These are phyloP conservation scores for Drosophila guanche DNA, from an alignment of 1,140 invertebrate species.

Conservation along the genomic window DNA sequence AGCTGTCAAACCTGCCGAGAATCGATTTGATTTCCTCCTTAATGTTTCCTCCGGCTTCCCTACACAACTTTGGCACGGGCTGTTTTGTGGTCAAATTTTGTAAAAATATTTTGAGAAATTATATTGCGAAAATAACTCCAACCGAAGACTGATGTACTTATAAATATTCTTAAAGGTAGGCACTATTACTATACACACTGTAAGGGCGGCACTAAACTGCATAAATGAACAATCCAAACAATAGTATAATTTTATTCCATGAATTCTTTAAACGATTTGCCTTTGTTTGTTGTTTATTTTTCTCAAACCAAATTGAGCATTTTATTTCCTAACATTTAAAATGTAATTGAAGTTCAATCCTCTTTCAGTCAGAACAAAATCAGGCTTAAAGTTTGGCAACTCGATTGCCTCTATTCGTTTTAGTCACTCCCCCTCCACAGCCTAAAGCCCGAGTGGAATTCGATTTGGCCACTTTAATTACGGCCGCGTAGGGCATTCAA, in stretches of 20 bases:
- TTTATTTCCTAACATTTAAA: not conserved
- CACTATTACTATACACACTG: too few species aligned
- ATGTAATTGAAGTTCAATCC: slow-evolving; percentile 34
- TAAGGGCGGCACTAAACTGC: too few species aligned
- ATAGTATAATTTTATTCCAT: too few species aligned
- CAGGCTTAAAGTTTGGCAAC: slow-evolving; percentile 30
- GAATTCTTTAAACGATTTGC: too few species aligned
- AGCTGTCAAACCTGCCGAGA: slow-evolving; percentile 65
- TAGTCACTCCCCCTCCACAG: slow-evolving; percentile 2
- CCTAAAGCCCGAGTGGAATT: slow-evolving; percentile 23
- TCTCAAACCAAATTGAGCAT: not conserved
- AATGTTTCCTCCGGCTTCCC: slow-evolving; percentile 26
- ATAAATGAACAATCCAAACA: too few species aligned
- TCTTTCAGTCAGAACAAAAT: slow-evolving; percentile 15
- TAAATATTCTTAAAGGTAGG: too few species aligned
- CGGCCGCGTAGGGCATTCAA: slow-evolving; percentile 50
- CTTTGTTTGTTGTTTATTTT: not conserved
- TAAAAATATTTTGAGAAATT: not conserved
- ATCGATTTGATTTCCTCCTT: slow-evolving; percentile 63
- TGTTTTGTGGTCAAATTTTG: not conserved
- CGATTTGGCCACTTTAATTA: slow-evolving; percentile 54
- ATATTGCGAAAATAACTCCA: not conserved
- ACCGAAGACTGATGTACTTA: too few species aligned
- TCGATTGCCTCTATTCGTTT: slow-evolving; percentile 31
- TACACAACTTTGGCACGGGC: not conserved